Percentiles rank a stretch among this genome's conserved stretches.
phyloP scores from a whole-genome alignment of 2,113 vertebrate species.

The Rana temporaria region DNA sequence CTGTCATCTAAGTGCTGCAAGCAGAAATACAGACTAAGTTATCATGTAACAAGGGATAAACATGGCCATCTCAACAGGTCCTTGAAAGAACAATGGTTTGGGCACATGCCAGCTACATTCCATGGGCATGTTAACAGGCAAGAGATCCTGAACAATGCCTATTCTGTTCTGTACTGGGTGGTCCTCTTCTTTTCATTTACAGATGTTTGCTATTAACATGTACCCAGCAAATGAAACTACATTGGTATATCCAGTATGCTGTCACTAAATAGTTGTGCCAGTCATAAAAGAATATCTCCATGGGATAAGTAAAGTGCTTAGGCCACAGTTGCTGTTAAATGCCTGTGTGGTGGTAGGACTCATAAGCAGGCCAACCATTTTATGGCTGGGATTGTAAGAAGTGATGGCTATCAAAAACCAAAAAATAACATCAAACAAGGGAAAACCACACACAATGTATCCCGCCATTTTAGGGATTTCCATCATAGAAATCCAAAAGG shows the following conservation, averaged over 20 bases:
- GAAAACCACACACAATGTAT: too few relatives aligned
- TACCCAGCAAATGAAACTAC: slow-evolving; percentile 46
- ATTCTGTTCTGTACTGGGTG: slow-evolving; percentile 48
- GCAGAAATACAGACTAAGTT: slow-evolving; percentile 14
- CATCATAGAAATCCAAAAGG: too few relatives aligned
- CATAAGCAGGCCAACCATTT: slow-evolving; percentile 29
- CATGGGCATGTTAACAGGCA: slow-evolving; percentile 41
- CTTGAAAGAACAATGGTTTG: slow-evolving; percentile 51
- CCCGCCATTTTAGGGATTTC: too few relatives aligned
- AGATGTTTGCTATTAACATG: slow-evolving; percentile 53
- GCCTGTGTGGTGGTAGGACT: background rate
- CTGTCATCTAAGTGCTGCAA: slow-evolving; percentile 6
- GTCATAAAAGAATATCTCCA: slow-evolving; percentile 29
- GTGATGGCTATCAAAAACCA: background rate
- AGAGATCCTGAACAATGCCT: slow-evolving; percentile 48
- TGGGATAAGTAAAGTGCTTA: slow-evolving; percentile 34
- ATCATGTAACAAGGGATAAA: slow-evolving; percentile 40
- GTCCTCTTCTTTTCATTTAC: slow-evolving; percentile 42
- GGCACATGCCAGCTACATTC: slow-evolving; percentile 47
- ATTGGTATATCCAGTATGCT: slow-evolving; percentile 32
- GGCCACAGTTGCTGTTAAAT: slow-evolving; percentile 15
- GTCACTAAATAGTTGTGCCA: slow-evolving; percentile 40
- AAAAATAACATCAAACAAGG: too few relatives aligned
- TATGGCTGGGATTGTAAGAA: background rate
- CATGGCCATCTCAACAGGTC: slow-evolving; percentile 28